Evolutionary conservation across 2,797 vertebrate species (phyloP).

Genomic region (Chelonia mydas): DNA sequence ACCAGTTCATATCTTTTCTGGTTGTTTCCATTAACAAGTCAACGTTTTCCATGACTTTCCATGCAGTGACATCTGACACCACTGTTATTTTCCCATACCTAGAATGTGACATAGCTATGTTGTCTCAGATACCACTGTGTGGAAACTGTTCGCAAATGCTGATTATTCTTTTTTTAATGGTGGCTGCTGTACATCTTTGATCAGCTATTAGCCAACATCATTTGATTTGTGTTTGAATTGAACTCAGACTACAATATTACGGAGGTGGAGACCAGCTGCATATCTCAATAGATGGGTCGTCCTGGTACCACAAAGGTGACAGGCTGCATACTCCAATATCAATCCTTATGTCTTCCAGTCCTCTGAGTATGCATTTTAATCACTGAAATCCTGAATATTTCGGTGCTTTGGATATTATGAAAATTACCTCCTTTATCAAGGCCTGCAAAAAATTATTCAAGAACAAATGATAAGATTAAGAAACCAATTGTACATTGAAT

Average conservation of each 20-base stretch:
- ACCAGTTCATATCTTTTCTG: neutral
- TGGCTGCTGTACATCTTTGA: constrained; percentile 26
- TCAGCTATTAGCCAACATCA: constrained; percentile 53
- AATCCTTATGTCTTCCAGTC: constrained; percentile 41
- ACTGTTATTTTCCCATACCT: neutral
- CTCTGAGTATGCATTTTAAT: constrained; percentile 67
- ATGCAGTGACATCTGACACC: neutral
- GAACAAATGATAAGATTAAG: constrained; percentile 70
- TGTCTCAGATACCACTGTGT: neutral
- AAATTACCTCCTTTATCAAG: constrained; percentile 74
- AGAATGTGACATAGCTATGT: neutral
- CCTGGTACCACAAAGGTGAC: constrained; percentile 37
- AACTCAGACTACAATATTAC: constrained; percentile 38
- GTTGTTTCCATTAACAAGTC: neutral
- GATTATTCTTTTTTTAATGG: constrained; percentile 43
- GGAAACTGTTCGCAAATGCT: constrained; percentile 55
- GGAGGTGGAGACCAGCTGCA: neutral
- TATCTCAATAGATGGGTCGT: constrained; percentile 37
- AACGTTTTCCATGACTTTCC: neutral
- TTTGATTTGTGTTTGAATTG: constrained; percentile 48
- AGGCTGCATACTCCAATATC: constrained; percentile 45
- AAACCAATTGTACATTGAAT: constrained; percentile 72
- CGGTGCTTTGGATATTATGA: constrained; percentile 62
- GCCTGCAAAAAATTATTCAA: constrained; percentile 46
- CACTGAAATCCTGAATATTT: constrained; percentile 65